A percentile compares a stretch with the other conserved stretches of the same genome.
phyloP scores from a whole-genome alignment of 2,113 vertebrate genomes.

The Shinisaurus crocodilurus region DNA sequence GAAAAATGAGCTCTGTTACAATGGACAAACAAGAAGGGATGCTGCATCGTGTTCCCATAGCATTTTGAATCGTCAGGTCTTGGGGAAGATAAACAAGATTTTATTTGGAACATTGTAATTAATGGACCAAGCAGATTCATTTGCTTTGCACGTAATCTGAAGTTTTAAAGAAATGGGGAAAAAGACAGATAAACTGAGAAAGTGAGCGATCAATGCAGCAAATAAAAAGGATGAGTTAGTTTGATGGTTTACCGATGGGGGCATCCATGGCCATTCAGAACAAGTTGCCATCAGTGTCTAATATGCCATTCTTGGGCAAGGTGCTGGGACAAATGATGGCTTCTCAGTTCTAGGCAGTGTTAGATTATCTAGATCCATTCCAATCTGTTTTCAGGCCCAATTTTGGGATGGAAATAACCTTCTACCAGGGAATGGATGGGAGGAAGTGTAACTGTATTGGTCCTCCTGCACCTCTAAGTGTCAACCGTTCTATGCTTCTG shows the following conservation, averaged over 20 bases:
- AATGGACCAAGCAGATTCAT: conserved; percentile 41
- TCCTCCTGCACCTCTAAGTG: not conserved
- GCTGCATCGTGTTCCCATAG: conserved; percentile 61
- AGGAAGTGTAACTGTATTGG: not conserved
- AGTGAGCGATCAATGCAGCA: not conserved
- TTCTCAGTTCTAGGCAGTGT: not conserved
- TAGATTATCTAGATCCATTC: not conserved
- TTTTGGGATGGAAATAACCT: not conserved
- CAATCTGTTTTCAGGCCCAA: not conserved
- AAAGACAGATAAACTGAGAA: conserved; percentile 24
- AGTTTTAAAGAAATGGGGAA: not conserved
- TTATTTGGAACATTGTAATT: conserved; percentile 65
- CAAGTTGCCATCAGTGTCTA: not conserved
- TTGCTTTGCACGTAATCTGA: conserved; percentile 54
- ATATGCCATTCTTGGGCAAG: not conserved
- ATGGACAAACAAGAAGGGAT: conserved; percentile 69
- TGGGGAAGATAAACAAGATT: conserved; percentile 63
- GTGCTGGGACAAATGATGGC: not conserved
- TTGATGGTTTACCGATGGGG: not conserved
- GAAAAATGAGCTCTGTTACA: conserved; percentile 74
- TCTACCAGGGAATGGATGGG: no score
- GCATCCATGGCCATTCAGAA: not conserved
- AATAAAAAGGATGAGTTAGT: conserved; percentile 28
- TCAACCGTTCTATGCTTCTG: no score
- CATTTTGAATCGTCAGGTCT: conserved; percentile 54